These are phyloP conservation scores for Zenarchopterus dispar DNA, from an alignment of 2,797 vertebrate genomes.

Conservation along the genomic window DNA sequence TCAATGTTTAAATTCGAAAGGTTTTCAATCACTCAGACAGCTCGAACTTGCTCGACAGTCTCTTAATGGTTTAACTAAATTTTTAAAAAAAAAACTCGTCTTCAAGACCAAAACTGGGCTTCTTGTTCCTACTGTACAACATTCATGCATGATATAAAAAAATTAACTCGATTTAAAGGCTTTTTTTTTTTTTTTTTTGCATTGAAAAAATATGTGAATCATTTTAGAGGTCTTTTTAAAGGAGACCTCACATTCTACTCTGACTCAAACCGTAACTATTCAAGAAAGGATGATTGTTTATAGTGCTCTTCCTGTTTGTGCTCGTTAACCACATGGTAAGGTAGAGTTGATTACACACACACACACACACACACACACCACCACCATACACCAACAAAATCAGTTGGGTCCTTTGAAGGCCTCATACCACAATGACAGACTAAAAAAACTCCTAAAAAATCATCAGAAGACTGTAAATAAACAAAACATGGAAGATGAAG, in stretches of 20 bases:
- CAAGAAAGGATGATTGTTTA: conserved; percentile 50
- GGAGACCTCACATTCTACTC: conserved; percentile 1
- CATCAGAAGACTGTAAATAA: conserved; percentile 33
- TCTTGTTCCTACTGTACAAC: too few relatives aligned
- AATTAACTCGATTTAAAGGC: too few relatives aligned
- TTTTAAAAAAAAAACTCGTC: too few relatives aligned
- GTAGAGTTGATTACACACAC: conserved; percentile 52
- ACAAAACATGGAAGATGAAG: conserved; percentile 25
- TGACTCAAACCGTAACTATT: conserved; percentile 25
- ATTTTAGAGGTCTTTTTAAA: not conserved
- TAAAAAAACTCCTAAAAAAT: conserved; percentile 16
- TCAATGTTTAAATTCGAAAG: conserved; percentile 42
- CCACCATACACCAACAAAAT: conserved; percentile 44
- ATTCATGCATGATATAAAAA: too few relatives aligned
- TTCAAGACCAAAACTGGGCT: not conserved
- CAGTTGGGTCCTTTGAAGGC: conserved; percentile 39
- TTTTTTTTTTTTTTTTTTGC: not conserved
- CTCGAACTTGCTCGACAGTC: conserved; percentile 27
- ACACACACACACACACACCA: conserved; percentile 24
- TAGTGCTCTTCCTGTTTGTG: conserved; percentile 44
- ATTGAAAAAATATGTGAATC: not conserved
- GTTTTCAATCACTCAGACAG: conserved; percentile 20
- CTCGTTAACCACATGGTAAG: conserved; percentile 56
- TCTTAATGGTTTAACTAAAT: conserved; percentile 31
- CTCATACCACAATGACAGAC: conserved; percentile 22